Evolutionary conservation across 2,113 vertebrate genomes (phyloP).

Genomic region (Notothenia rossii): DNA sequence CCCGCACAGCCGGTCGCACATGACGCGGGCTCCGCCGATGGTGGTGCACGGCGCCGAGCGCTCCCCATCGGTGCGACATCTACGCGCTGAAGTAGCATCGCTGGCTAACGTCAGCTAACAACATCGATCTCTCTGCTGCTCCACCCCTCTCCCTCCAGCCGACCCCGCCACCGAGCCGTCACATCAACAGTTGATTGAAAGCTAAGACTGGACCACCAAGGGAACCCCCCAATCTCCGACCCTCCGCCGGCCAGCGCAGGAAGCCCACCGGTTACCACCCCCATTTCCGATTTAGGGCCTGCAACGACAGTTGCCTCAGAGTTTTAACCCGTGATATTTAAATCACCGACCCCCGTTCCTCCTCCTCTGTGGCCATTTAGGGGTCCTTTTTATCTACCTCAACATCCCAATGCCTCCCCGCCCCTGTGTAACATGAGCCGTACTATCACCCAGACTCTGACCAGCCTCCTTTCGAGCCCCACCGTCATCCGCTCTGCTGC

Average conservation of each 20-base stretch:
- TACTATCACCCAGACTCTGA: slow-evolving; percentile 1
- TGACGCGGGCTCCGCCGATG: slow-evolving; percentile 67
- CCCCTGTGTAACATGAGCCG: slow-evolving; percentile 23
- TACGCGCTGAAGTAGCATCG: slow-evolving; percentile 71
- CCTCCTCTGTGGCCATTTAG: slow-evolving; percentile 55
- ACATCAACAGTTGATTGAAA: slow-evolving; percentile 54
- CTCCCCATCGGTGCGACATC: slow-evolving; percentile 77
- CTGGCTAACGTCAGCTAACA: slow-evolving; percentile 76
- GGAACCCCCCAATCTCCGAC: not conserved
- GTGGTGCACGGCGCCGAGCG: slow-evolving; percentile 75
- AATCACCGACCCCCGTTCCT: slow-evolving; percentile 35
- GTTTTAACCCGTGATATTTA: slow-evolving; percentile 56
- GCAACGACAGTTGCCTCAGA: slow-evolving; percentile 47
- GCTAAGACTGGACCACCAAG: slow-evolving; percentile 51
- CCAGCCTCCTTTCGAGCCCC: slow-evolving; percentile 12
- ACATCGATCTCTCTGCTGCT: slow-evolving; percentile 74
- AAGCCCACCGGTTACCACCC: slow-evolving; percentile 32
- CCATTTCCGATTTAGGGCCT: slow-evolving; percentile 62
- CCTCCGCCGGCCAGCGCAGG: slow-evolving; percentile 10
- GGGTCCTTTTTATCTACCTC: slow-evolving; percentile 73
- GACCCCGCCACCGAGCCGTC: slow-evolving; percentile 20
- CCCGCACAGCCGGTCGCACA: slow-evolving; percentile 54
- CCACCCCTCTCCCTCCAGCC: no score
- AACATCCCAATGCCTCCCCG: slow-evolving; percentile 52
- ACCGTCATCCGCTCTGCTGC: slow-evolving; percentile 44